A percentile compares a stretch with the other conserved stretches of the same genome.
Conservation (phyloP, 2,797 vertebrate species). For the Buceros bicornis region DNA sequence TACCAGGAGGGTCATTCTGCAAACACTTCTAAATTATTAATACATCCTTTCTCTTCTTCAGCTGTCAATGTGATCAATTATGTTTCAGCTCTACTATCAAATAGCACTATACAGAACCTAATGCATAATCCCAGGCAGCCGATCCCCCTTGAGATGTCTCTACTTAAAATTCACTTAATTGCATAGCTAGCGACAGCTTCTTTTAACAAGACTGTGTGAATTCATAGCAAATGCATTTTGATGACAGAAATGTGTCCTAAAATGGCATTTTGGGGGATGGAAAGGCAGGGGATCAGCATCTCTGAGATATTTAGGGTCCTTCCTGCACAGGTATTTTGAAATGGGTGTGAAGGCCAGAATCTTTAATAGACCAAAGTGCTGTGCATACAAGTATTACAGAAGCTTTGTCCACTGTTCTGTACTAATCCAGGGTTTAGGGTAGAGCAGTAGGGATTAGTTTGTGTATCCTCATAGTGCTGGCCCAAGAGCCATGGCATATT, state of each 20-base stretch:
- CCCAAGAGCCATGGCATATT: neutral
- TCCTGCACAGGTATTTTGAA: neutral
- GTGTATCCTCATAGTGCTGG: conserved; percentile 24
- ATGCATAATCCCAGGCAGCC: neutral
- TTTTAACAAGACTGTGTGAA: neutral
- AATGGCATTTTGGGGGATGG: neutral
- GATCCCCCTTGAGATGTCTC: neutral
- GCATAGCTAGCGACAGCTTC: neutral
- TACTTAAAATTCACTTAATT: conserved; percentile 38
- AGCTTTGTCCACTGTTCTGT: conserved; percentile 18
- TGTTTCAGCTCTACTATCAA: neutral
- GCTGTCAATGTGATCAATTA: neutral
- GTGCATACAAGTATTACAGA: neutral
- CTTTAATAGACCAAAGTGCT: neutral
- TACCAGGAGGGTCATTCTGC: neutral
- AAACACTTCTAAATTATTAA: conserved; percentile 36
- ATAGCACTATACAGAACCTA: neutral
- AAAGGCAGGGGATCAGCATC: neutral
- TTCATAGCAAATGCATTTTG: neutral
- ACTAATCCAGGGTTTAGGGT: conserved; percentile 61
- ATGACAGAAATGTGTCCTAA: neutral
- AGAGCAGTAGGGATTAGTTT: conserved; percentile 59
- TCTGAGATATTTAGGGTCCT: neutral
- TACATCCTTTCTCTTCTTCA: neutral
- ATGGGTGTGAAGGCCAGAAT: neutral